Percentiles rank a stretch among this genome's conserved stretches.
Evolutionary conservation across 2,888 invertebrate genomes (phyloP).

Genomic region (Clistopyga incitator): DNA sequence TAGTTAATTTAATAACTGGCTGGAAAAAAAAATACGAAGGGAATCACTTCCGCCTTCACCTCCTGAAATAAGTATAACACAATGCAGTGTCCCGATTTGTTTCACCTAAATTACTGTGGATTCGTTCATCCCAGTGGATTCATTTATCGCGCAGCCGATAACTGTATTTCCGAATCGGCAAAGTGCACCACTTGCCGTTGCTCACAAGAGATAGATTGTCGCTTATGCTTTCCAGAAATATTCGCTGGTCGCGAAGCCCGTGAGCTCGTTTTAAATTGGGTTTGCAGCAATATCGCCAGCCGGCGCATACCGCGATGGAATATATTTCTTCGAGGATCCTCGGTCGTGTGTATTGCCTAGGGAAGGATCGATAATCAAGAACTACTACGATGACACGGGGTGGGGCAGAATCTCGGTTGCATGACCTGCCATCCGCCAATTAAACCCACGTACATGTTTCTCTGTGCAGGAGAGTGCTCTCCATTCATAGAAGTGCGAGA

Average conservation of each 20-base stretch:
- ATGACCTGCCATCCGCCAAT: constrained; percentile 43
- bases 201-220: neutral
- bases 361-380: constrained; percentile 32
- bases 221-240: constrained; percentile 43
- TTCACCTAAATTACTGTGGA: neutral
- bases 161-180: constrained; percentile 4
- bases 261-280: constrained; percentile 33
- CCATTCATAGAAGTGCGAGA: constrained; percentile 41
- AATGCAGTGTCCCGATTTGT: neutral
- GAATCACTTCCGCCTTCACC: constrained; percentile 4
- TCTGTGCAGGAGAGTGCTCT: constrained; percentile 18
- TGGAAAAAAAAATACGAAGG: neutral
- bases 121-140: neutral
- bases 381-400: neutral
- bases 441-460: constrained; percentile 12
- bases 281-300: constrained; percentile 17
- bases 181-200: constrained; percentile 10
- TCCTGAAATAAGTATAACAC: neutral
- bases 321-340: constrained; percentile 15
- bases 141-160: constrained; percentile 5
- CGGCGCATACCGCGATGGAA: neutral
- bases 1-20: neutral
- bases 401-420: neutral
- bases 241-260: constrained; percentile 33
- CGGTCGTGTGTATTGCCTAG: neutral